Evolutionary conservation across 2,888 invertebrate species (phyloP).

Genomic region (Pristionchus maxplancki): DNA sequence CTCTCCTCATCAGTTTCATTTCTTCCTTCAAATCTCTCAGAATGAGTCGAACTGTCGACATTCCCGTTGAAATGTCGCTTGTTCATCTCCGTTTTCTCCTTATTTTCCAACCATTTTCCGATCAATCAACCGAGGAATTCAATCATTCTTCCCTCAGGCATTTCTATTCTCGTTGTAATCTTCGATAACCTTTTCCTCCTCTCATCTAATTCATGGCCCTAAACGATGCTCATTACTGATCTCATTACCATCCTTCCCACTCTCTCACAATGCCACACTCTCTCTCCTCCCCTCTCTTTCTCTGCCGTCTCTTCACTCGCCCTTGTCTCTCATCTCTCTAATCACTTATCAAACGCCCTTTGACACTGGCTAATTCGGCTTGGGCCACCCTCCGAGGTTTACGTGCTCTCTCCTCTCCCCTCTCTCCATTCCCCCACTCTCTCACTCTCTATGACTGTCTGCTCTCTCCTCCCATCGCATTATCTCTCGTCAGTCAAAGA

Average conservation of each 20-base stretch:
- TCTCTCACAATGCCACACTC: not conserved
- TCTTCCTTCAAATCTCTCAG: not conserved
- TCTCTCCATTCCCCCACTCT: not conserved
- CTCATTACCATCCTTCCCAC: not conserved
- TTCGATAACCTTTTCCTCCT: not conserved
- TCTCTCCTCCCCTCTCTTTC: constrained; percentile 18
- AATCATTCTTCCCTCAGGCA: not conserved
- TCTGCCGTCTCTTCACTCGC: constrained; percentile 33
- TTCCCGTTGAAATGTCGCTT: constrained; percentile 4
- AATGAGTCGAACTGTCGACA: constrained; percentile 34
- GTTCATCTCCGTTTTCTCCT: not conserved
- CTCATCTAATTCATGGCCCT: not conserved
- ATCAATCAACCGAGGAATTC: not conserved
- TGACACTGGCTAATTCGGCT: constrained; percentile 32
- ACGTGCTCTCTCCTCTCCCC: not conserved
- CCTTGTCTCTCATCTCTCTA: constrained; percentile 33
- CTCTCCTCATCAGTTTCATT: not conserved
- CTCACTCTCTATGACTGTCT: not conserved
- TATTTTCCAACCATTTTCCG: constrained; percentile 7
- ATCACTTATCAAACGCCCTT: constrained; percentile 42
- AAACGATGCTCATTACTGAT: constrained; percentile 30
- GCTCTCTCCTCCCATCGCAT: not conserved
- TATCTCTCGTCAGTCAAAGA: constrained; percentile 10
- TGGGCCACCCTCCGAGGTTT: not conserved
- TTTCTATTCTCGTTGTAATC: constrained; percentile 24